A percentile compares a stretch with the other conserved stretches of the same genome.
phyloP scores from a whole-genome alignment of 1,140 invertebrate genomes.

The Doryteuthis pealeii region DNA sequence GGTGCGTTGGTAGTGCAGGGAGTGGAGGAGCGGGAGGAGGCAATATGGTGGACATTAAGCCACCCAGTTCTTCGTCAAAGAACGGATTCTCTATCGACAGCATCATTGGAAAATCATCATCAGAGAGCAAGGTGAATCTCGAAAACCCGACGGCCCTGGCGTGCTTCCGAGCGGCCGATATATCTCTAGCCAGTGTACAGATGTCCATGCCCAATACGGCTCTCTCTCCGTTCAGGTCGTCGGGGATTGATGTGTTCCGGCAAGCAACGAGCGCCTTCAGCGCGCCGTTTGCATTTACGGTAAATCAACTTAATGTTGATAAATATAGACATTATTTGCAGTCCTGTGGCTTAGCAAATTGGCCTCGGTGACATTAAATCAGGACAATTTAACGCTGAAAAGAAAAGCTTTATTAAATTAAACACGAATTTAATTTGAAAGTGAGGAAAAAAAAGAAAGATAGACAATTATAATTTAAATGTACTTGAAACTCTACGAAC shows the following conservation, averaged over 20 bases:
- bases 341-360: constrained; percentile 39
- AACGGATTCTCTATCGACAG: constrained; percentile 55
- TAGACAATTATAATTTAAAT: too few relatives aligned
- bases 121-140: not conserved
- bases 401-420: not conserved
- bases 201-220: constrained; percentile 17
- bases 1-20: too few relatives aligned
- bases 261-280: constrained; percentile 39
- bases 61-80: constrained; percentile 36
- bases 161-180: constrained; percentile 20
- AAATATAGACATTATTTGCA: constrained; percentile 58
- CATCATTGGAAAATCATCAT: constrained; percentile 45
- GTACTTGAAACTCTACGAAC: too few relatives aligned
- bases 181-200: constrained; percentile 22
- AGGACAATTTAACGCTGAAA: not conserved
- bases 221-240: constrained; percentile 19
- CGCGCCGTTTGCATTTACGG: constrained; percentile 39
- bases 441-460: too few relatives aligned
- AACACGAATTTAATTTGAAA: too few relatives aligned
- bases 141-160: constrained; percentile 12
- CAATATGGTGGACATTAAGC: constrained; percentile 21
- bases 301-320: constrained; percentile 53
- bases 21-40: constrained; percentile 10
- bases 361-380: constrained; percentile 34
- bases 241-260: constrained; percentile 34